Conservation (phyloP, 2,888 invertebrate species). For the Drosophila formosana region DNA sequence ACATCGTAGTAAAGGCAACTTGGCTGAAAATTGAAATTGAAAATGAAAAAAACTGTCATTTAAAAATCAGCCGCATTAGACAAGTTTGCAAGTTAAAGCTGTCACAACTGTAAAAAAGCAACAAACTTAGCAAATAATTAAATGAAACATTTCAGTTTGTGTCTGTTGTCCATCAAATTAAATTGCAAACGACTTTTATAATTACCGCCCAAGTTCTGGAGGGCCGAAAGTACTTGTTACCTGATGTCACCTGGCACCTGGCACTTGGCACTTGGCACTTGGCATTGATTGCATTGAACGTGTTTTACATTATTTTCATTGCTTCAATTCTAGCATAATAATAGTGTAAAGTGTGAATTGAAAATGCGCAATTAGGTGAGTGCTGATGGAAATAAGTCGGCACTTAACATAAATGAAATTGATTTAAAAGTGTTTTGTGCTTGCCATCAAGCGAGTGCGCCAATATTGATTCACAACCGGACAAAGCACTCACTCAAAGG, state of each 20-base stretch:
- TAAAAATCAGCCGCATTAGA: neutral
- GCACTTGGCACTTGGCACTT: too few relatives aligned
- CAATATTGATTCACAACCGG: constrained; percentile 23
- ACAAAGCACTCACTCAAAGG: neutral
- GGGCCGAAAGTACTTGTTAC: neutral
- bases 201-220: neutral
- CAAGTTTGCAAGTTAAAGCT: neutral
- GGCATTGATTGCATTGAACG: neutral
- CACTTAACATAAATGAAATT: neutral
- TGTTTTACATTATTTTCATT: neutral
- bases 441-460: too few relatives aligned
- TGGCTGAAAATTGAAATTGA: neutral
- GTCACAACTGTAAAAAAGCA: neutral
- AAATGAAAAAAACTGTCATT: too few relatives aligned
- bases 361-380: constrained; percentile 7
- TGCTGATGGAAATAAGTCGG: constrained; percentile 12
- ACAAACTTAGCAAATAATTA: neutral
- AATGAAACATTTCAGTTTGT: neutral
- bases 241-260: too few relatives aligned
- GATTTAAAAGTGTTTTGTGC: constrained; percentile 21
- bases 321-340: neutral
- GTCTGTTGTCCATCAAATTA: neutral
- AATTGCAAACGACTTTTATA: neutral
- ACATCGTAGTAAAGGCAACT: too few relatives aligned
- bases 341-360: neutral